Conservation (phyloP, 2,797 vertebrate genomes). For the Cheirogaleus major region DNA sequence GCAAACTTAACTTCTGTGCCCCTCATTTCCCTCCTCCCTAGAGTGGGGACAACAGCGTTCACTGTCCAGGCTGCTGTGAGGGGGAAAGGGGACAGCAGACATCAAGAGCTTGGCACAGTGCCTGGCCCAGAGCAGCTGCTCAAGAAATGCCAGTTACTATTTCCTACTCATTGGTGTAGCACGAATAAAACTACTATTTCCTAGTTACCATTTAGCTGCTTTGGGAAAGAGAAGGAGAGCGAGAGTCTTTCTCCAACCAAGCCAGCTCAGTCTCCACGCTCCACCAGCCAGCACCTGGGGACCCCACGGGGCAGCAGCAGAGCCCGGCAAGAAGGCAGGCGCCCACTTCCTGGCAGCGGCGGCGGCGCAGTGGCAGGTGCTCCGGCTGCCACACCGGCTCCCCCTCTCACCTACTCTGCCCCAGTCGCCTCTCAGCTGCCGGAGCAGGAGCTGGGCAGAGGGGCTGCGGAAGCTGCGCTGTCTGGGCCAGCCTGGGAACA, state of each 20-base stretch:
- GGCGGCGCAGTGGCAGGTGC: not conserved
- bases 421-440: not conserved
- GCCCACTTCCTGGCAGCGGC: not conserved
- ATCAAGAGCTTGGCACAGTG: not conserved
- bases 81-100: not conserved
- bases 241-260: not conserved
- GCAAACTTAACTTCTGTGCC: rapidly evolving
- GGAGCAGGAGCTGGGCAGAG: not conserved
- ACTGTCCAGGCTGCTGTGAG: not conserved
- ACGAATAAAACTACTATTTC: not conserved
- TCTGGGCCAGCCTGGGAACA: too few relatives aligned
- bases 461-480: rapidly evolving
- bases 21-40: not conserved
- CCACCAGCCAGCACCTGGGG: not conserved
- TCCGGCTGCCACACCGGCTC: not conserved
- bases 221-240: not conserved
- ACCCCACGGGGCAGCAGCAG: not conserved
- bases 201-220: not conserved
- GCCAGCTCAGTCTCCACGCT: not conserved
- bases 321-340: not conserved
- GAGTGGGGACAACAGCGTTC: not conserved
- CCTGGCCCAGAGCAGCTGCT: not conserved
- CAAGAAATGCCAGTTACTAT: not conserved
- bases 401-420: not conserved
- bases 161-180: not conserved